phyloP scores from a whole-genome alignment of 2,797 vertebrate species.

The Gorsachius magnificus region DNA sequence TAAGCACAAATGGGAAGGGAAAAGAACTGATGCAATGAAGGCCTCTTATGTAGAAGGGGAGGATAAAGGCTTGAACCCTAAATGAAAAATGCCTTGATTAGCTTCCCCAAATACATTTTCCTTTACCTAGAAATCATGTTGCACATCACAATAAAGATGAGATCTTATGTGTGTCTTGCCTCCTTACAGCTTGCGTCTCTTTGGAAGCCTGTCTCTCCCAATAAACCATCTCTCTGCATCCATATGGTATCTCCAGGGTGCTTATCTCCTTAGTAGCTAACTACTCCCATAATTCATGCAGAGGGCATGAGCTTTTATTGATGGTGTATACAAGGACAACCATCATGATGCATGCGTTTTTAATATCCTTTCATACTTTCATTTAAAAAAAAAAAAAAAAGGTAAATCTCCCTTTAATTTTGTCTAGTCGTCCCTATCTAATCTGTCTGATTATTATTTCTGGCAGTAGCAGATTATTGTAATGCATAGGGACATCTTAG shows the following conservation, averaged over 20 bases:
- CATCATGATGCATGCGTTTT: neutral
- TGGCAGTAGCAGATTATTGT: neutral
- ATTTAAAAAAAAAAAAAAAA: neutral
- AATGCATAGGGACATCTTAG: neutral
- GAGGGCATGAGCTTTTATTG: neutral
- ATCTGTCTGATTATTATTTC: neutral
- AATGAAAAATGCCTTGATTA: neutral
- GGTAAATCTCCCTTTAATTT: neutral
- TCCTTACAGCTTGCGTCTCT: neutral
- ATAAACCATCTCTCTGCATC: neutral
- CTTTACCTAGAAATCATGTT: neutral
- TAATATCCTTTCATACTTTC: neutral
- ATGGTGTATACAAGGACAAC: neutral
- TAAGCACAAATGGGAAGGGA: neutral
- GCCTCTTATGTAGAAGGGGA: neutral
- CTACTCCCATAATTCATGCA: neutral
- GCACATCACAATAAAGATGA: neutral
- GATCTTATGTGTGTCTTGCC: neutral
- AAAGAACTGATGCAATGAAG: neutral
- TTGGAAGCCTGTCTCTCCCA: neutral
- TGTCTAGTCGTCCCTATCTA: neutral
- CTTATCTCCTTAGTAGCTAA: neutral
- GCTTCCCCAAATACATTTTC: neutral
- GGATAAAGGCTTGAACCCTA: neutral
- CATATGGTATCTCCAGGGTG: neutral